Base-by-base conservation (phyloP, 37 sponge, comb jelly and placozoan species). In the Crambe crambe region DNA sequence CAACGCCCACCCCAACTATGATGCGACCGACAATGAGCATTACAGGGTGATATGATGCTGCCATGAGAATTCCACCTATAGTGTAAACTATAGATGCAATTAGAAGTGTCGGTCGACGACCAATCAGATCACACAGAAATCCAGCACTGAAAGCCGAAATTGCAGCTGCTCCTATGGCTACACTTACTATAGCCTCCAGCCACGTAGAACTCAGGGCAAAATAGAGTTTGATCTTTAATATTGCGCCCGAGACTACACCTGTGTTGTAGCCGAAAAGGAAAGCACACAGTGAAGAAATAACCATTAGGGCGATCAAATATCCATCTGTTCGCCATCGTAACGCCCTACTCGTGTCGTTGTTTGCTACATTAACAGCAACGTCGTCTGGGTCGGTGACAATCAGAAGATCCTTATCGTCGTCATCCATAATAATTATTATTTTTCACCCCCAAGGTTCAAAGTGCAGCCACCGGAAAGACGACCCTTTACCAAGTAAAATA, bases 261-360 rank as follows among this genome's bases (percentile, higher is more conserved):
- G 97, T 97, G 73, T 97, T 94, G 74, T 97, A 97, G 29, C 97
- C 97, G 42, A 97, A 97, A 23, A 97, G 80, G 58, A 89, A 93
- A 47, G 94, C 97, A 0, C 97, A 94, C 5, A 81, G 74, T 9
- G 85, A 70, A 0, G 85, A 37, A 37, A 77, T 56, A 2, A 68
- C 29, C 2, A 69, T 68, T 26, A 83, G 84, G 3, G 59, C 35
- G 25, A 58, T 22, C 12, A 83, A 17, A 57, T 76, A 83, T 3
- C 42, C 26, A 3, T n/a, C n/a, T n/a, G n/a, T n/a, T n/a, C 6
- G 6, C n/a, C n/a, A n/a, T n/a, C n/a, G n/a, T n/a, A n/a, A n/a
- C n/a, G n/a, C n/a, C n/a, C n/a, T n/a, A n/a, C n/a, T n/a, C n/a
- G n/a, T n/a, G n/a, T n/a, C n/a, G n/a, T n/a, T n/a, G n/a, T n/a